A percentile compares a stretch with the other conserved stretches of the same genome.
phyloP scores from a whole-genome alignment of 2,888 invertebrate genomes.

The Ceraclea dissimilis region DNA sequence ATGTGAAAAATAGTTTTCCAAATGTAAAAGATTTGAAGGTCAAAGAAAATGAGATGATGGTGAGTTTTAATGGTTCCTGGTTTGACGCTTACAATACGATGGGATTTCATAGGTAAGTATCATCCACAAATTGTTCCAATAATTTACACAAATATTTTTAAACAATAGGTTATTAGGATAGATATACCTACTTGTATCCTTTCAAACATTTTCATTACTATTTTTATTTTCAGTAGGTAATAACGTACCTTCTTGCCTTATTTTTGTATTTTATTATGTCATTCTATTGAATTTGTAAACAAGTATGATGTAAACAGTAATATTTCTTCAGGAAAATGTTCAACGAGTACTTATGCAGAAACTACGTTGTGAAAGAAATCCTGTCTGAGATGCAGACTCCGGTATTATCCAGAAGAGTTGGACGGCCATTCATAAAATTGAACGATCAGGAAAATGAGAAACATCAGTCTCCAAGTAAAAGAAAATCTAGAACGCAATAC shows the following conservation, averaged over 20 bases:
- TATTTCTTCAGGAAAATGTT: conserved; percentile 57
- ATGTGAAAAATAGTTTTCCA: conserved; percentile 18
- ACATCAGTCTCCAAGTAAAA: conserved; percentile 29
- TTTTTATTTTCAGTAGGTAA: no score
- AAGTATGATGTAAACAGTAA: no score
- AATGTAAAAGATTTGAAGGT: background rate
- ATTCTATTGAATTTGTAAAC: no score
- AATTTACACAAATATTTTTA: no score
- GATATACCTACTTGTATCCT: no score
- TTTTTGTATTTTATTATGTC: no score
- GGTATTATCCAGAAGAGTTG: conserved; percentile 37
- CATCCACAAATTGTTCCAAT: no score
- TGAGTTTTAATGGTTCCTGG: conserved; percentile 50
- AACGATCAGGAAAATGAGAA: conserved; percentile 15
- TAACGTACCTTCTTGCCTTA: background rate
- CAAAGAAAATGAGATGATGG: conserved; percentile 22
- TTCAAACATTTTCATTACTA: no score
- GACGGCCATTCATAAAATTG: conserved; percentile 26
- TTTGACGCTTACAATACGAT: conserved; percentile 56
- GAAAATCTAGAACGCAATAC: conserved; percentile 28
- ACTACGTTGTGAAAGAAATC: conserved; percentile 67
- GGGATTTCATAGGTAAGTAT: conserved; percentile 59
- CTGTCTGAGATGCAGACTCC: conserved; percentile 52
- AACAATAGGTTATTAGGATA: no score
- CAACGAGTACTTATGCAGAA: conserved; percentile 71